A percentile compares a stretch with the other conserved stretches of the same genome.
Conservation (phyloP, 1,140 invertebrate genomes). For the Caenorhabditis tropicalis region DNA sequence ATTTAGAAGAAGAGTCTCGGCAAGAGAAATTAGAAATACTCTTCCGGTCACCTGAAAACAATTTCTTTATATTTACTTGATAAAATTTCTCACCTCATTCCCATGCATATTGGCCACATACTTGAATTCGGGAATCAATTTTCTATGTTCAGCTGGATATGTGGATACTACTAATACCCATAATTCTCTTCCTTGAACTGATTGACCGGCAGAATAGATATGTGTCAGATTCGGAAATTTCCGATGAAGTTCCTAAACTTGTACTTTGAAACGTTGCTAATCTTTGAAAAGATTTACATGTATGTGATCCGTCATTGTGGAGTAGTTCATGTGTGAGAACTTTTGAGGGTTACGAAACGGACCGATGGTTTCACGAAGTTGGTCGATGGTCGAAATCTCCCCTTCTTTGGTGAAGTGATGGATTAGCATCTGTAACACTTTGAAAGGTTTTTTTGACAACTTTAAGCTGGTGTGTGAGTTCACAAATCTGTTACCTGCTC, state of each 20-base stretch:
- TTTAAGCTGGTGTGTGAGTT: neutral
- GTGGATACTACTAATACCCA: conserved; percentile 84
- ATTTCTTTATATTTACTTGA: neutral
- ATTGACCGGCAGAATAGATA: conserved; percentile 57
- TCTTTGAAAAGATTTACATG: neutral
- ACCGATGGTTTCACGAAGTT: conserved; percentile 36
- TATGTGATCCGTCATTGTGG: conserved; percentile 43
- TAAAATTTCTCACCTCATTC: conserved; percentile 79
- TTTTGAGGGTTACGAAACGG: conserved; percentile 27
- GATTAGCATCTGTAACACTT: conserved; percentile 26
- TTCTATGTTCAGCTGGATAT: conserved; percentile 83
- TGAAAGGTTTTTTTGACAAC: neutral
- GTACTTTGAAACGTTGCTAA: neutral
- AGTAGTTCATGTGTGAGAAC: conserved; percentile 45
- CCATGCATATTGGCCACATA: conserved; percentile 95
- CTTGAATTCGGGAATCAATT: conserved; percentile 88
- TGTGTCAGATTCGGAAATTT: conserved; percentile 57
- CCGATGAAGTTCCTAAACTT: conserved; percentile 34
- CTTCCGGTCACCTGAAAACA: conserved; percentile 79
- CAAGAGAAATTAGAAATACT: conserved; percentile 83
- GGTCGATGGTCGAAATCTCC: conserved; percentile 31
- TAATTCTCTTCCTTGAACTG: conserved; percentile 46
- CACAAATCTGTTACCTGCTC: neutral
- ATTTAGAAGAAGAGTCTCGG: conserved; percentile 85
- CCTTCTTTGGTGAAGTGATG: conserved; percentile 34